These are phyloP conservation scores for Rhagonycha fulva DNA, from an alignment of 2,888 invertebrate genomes.

Conservation along the genomic window DNA sequence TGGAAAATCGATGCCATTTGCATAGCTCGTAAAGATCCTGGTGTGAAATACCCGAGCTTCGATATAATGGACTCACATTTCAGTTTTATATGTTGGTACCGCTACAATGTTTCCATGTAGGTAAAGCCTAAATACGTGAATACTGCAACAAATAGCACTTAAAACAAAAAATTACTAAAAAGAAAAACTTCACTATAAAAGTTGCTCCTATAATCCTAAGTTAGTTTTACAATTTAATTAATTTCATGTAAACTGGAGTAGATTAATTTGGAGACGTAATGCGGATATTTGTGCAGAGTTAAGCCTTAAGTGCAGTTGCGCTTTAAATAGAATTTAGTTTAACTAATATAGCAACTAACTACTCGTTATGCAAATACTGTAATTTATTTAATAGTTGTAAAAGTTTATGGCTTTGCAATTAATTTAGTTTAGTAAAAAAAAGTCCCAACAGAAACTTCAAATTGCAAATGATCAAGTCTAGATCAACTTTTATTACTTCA, in stretches of 20 bases:
- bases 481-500: not conserved
- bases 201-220: constrained; percentile 19
- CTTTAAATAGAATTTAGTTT: constrained; percentile 7
- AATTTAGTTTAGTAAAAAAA: not conserved
- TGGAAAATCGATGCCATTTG: constrained; percentile 45
- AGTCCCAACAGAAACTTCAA: not conserved
- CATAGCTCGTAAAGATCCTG: constrained; percentile 42
- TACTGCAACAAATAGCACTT: not conserved
- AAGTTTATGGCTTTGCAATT: not conserved
- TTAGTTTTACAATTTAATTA: constrained; percentile 22
- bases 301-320: constrained; percentile 18
- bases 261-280: constrained; percentile 19
- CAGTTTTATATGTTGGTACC: constrained; percentile 17
- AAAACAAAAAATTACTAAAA: not conserved
- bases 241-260: constrained; percentile 18
- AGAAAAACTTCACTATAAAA: not conserved
- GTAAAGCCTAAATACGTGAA: not conserved
- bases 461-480: not conserved
- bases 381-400: not conserved
- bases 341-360: not conserved
- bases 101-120: constrained; percentile 9
- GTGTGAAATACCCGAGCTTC: constrained; percentile 38
- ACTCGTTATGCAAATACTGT: not conserved
- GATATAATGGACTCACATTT: constrained; percentile 36
- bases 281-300: constrained; percentile 17